Percentiles rank a stretch among this genome's conserved stretches.
Conservation (phyloP, 2,797 vertebrate species). For the Neosilurus hyrtlii region DNA sequence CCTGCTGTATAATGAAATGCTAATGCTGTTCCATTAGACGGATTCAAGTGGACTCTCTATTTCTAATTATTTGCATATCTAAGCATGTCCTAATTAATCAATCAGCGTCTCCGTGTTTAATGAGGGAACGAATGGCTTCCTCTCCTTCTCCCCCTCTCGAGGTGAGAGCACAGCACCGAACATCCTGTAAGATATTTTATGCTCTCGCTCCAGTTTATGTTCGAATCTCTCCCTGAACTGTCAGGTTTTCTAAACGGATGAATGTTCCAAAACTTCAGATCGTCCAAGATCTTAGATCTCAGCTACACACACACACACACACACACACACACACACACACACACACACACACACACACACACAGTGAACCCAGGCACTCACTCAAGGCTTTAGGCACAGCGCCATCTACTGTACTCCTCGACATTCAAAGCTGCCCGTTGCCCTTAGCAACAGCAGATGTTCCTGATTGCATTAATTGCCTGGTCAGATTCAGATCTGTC, state of each 20-base stretch:
- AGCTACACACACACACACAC: too few relatives aligned
- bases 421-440: slow-evolving; percentile 64
- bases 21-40: slow-evolving; percentile 58
- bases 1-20: slow-evolving; percentile 50
- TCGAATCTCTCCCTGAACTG: neutral
- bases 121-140: slow-evolving; percentile 35
- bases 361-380: slow-evolving; percentile 4
- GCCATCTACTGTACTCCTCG: slow-evolving; percentile 26
- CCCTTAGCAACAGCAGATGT: slow-evolving; percentile 72
- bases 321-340: neutral
- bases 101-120: slow-evolving; percentile 47
- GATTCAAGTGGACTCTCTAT: slow-evolving; percentile 42
- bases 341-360: slow-evolving; percentile 7
- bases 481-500: slow-evolving; percentile 66
- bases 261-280: neutral
- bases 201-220: neutral
- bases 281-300: neutral
- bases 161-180: neutral
- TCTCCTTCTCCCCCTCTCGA: slow-evolving; percentile 8
- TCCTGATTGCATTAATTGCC: slow-evolving; percentile 75
- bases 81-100: slow-evolving; percentile 56
- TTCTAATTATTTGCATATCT: slow-evolving; percentile 57
- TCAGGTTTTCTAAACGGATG: neutral
- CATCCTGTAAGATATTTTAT: neutral
- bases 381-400: slow-evolving; percentile 6